Conservation (phyloP, 2,888 invertebrate genomes). For the Steinernema scapterisci region DNA sequence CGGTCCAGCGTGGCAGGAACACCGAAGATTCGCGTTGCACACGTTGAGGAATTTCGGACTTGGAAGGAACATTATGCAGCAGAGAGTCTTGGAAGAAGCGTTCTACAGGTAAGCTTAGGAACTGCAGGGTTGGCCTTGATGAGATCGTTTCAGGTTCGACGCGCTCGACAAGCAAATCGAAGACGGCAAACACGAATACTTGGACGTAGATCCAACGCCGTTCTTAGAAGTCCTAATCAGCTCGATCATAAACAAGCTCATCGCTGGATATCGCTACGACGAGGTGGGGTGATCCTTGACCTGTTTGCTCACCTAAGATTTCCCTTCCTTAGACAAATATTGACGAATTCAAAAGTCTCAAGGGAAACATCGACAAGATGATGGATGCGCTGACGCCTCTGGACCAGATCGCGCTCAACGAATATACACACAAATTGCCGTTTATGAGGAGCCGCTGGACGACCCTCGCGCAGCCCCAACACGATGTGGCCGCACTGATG, state of each 20-base stretch:
- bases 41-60: slow-evolving; percentile 12
- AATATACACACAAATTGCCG: background rate
- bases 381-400: background rate
- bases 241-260: slow-evolving; percentile 45
- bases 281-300: slow-evolving; percentile 36
- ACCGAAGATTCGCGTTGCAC: background rate
- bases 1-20: slow-evolving; percentile 2
- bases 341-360: background rate
- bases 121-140: no score
- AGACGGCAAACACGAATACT: background rate
- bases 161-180: background rate
- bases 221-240: slow-evolving; percentile 46
- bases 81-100: background rate
- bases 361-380: background rate
- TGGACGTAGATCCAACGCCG: background rate
- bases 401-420: background rate
- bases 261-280: slow-evolving; percentile 43
- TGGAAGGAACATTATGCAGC: slow-evolving; percentile 19
- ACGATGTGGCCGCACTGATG: slow-evolving; percentile 32
- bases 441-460: background rate
- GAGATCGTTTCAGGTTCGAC: slow-evolving; percentile 6
- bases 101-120: no score
- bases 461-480: background rate
- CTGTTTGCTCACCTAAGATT: slow-evolving; percentile 32
- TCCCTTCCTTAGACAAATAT: background rate